phyloP scores from a whole-genome alignment of 1,140 invertebrate genomes.

The Ips nitidus region DNA sequence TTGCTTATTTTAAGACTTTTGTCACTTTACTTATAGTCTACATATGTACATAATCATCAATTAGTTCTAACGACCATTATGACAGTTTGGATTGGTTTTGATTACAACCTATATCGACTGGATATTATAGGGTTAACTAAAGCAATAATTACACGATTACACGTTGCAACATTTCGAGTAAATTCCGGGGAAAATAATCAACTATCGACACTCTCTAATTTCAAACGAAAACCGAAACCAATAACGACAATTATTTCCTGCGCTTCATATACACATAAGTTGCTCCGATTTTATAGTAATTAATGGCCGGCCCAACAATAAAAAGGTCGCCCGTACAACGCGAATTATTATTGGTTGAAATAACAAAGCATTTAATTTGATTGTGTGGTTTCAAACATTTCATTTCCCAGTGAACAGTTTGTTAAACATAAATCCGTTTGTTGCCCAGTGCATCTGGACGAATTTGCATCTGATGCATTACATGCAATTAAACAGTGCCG shows the following conservation, averaged over 20 bases:
- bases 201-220: no score
- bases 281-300: background rate
- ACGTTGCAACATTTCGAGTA: no score
- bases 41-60: no score
- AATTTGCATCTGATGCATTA: slow-evolving; percentile 36
- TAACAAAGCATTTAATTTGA: slow-evolving; percentile 37
- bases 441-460: slow-evolving; percentile 24
- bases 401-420: slow-evolving; percentile 37
- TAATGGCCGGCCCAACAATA: slow-evolving; percentile 1
- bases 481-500: slow-evolving; percentile 8
- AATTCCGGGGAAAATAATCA: no score
- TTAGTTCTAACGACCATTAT: no score
- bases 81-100: no score
- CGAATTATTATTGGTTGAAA: slow-evolving; percentile 32
- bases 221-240: no score
- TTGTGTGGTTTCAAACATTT: slow-evolving; percentile 37
- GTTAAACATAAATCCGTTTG: slow-evolving; percentile 37
- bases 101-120: no score
- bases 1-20: no score
- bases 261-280: background rate
- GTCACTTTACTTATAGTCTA: no score
- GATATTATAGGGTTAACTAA: no score
- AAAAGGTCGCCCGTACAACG: slow-evolving; percentile 20
- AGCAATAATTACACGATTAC: no score
- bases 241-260: background rate